A percentile compares a stretch with the other conserved stretches of the same genome.
Conservation (phyloP, 2,113 vertebrate genomes). For the Archocentrus centrarchus region DNA sequence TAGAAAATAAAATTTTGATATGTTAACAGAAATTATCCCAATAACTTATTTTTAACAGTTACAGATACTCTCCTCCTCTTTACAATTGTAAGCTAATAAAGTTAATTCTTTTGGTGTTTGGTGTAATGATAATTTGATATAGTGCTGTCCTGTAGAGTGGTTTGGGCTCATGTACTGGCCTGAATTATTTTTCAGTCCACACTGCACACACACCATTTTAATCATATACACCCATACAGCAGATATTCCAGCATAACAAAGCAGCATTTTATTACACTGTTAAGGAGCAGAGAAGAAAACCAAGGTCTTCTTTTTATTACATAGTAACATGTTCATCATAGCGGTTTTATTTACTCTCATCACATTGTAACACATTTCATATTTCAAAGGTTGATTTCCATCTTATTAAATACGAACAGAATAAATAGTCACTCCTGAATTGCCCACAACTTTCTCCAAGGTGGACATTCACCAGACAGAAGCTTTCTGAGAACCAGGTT, state of each 20-base stretch:
- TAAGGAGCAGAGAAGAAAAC: conserved; percentile 73
- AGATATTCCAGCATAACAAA: conserved; percentile 64
- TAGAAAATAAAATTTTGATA: not conserved
- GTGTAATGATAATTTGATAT: not conserved
- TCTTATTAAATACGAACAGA: conserved; percentile 80
- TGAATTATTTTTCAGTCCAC: not conserved
- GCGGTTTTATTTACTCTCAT: conserved; percentile 77
- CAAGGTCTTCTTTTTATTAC: conserved; percentile 74
- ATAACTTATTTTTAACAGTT: not conserved
- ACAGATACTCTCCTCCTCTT: too few relatives aligned
- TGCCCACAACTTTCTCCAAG: conserved; percentile 52
- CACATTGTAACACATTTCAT: conserved; percentile 80
- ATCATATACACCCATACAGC: not conserved
- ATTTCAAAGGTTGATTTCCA: conserved; percentile 71
- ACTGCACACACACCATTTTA: not conserved
- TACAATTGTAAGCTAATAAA: not conserved
- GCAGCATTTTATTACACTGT: conserved; percentile 68
- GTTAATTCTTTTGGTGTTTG: not conserved
- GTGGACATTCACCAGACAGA: conserved; percentile 52
- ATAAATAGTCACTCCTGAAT: conserved; percentile 77
- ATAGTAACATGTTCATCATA: conserved; percentile 76
- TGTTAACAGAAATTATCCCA: not conserved
- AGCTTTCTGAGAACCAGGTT: conserved; percentile 55
- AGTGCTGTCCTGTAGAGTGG: not conserved
- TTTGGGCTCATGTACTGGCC: not conserved